Percentiles rank a stretch among this genome's conserved stretches.
Evolutionary conservation across 2,888 invertebrate genomes (phyloP).

Genomic region (Caenorhabditis angaria): DNA sequence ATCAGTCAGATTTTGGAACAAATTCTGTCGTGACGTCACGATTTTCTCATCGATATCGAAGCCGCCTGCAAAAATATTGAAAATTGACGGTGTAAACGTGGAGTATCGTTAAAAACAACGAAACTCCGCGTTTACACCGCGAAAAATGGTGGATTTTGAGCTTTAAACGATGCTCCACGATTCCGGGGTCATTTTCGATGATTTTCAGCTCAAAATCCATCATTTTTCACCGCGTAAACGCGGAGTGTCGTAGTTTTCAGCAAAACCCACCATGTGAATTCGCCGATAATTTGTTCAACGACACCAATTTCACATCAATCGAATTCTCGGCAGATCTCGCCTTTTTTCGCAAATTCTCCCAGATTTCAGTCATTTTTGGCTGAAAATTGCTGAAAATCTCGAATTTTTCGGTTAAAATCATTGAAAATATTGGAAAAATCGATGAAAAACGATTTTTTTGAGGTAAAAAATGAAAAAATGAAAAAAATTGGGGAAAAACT

Average conservation of each 20-base stretch:
- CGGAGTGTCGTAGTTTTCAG: too few relatives aligned
- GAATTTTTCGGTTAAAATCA: background rate
- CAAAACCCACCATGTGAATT: slow-evolving; percentile 42
- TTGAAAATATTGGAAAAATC: background rate
- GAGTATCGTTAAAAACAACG: background rate
- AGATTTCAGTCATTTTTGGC: slow-evolving; percentile 42
- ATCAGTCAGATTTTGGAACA: slow-evolving; percentile 89
- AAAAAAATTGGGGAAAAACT: too few relatives aligned
- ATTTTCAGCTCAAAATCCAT: too few relatives aligned
- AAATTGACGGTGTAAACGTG: background rate
- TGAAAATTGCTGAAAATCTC: background rate
- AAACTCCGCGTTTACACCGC: too few relatives aligned
- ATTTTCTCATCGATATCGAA: slow-evolving; percentile 47
- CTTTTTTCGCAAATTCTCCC: slow-evolving; percentile 86
- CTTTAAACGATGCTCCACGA: too few relatives aligned
- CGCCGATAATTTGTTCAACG: slow-evolving; percentile 84
- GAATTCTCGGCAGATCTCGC: slow-evolving; percentile 93
- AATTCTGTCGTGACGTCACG: slow-evolving; percentile 79
- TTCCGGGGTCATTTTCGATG: too few relatives aligned
- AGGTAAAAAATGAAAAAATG: too few relatives aligned
- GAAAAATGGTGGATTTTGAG: too few relatives aligned
- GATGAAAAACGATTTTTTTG: too few relatives aligned
- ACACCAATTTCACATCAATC: slow-evolving; percentile 92
- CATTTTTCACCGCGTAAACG: background rate
- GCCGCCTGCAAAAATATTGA: slow-evolving; percentile 23